Conservation (phyloP, 2,797 vertebrate genomes). For the Echiichthys vipera region DNA sequence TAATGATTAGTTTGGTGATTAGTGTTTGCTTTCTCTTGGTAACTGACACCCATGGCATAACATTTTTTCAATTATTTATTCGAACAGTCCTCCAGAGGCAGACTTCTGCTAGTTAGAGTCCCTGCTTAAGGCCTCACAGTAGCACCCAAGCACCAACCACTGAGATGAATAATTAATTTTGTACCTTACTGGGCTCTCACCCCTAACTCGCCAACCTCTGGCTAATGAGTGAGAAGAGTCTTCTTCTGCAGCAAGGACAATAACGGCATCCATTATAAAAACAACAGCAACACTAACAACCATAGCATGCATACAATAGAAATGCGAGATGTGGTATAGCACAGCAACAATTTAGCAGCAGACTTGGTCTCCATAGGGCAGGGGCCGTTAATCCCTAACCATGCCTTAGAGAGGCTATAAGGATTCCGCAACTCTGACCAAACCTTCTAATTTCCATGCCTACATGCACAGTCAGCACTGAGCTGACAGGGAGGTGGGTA, state of each 20-base stretch:
- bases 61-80: constrained; percentile 82
- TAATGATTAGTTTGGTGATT: constrained; percentile 82
- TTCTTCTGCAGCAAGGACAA: constrained; percentile 68
- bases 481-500: constrained; percentile 3
- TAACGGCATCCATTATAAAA: constrained; percentile 73
- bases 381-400: constrained; percentile 81
- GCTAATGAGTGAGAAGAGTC: constrained; percentile 85
- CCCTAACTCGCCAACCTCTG: constrained; percentile 80
- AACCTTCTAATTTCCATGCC: constrained; percentile 78
- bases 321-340: constrained; percentile 57
- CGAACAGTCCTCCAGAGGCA: constrained; percentile 75
- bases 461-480: constrained; percentile 79
- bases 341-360: constrained; percentile 77
- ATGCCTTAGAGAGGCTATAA: constrained; percentile 63
- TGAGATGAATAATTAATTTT: constrained; percentile 86
- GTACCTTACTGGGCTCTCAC: constrained; percentile 78
- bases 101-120: constrained; percentile 82
- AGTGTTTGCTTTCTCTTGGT: constrained; percentile 75
- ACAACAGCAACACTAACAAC: constrained; percentile 68
- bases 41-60: constrained; percentile 75
- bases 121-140: constrained; percentile 75
- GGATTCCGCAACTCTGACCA: constrained; percentile 62
- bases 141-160: constrained; percentile 80
- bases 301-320: constrained; percentile 57
- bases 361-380: constrained; percentile 70